phyloP scores from a whole-genome alignment of 2,797 vertebrate genomes.

The Alfaro cultratus region DNA sequence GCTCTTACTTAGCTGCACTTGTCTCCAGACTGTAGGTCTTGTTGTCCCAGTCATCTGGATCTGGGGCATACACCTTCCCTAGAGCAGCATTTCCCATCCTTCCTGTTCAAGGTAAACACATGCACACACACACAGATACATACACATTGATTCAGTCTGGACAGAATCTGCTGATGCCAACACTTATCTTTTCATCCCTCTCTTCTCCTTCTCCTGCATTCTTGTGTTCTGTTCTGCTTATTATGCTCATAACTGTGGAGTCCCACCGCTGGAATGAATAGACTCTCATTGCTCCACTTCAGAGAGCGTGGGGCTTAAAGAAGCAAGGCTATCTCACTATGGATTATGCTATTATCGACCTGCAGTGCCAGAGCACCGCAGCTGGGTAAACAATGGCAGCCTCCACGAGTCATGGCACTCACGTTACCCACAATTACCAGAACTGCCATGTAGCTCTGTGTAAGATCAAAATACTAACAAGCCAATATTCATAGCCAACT shows the following conservation, averaged over 20 bases:
- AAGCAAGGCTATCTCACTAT: slow-evolving; percentile 76
- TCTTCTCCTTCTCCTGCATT: slow-evolving; percentile 78
- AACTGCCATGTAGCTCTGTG: slow-evolving; percentile 57
- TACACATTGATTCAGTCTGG: slow-evolving; percentile 61
- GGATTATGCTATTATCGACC: slow-evolving; percentile 82
- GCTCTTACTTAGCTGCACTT: slow-evolving; percentile 87
- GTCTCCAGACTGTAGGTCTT: slow-evolving; percentile 91
- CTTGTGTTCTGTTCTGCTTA: slow-evolving; percentile 77
- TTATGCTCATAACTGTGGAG: slow-evolving; percentile 76
- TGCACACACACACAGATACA: slow-evolving; percentile 32
- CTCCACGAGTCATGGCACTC: slow-evolving; percentile 61
- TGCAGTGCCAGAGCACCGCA: slow-evolving; percentile 71
- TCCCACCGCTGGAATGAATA: slow-evolving; percentile 76
- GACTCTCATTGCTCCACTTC: slow-evolving; percentile 75
- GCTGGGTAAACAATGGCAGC: slow-evolving; percentile 77
- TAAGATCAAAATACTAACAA: slow-evolving; percentile 60
- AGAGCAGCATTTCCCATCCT: slow-evolving; percentile 82
- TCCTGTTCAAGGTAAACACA: slow-evolving; percentile 82
- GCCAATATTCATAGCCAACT: slow-evolving; percentile 39
- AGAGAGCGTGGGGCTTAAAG: slow-evolving; percentile 75
- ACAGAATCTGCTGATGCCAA: slow-evolving; percentile 74
- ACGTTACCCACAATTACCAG: slow-evolving; percentile 66
- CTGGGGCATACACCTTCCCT: slow-evolving; percentile 89
- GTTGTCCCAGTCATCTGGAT: slow-evolving; percentile 94
- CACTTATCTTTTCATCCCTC: slow-evolving; percentile 72